These are phyloP conservation scores for Pachypsylla venusta DNA, from an alignment of 1,140 invertebrate genomes.

Conservation along the genomic window DNA sequence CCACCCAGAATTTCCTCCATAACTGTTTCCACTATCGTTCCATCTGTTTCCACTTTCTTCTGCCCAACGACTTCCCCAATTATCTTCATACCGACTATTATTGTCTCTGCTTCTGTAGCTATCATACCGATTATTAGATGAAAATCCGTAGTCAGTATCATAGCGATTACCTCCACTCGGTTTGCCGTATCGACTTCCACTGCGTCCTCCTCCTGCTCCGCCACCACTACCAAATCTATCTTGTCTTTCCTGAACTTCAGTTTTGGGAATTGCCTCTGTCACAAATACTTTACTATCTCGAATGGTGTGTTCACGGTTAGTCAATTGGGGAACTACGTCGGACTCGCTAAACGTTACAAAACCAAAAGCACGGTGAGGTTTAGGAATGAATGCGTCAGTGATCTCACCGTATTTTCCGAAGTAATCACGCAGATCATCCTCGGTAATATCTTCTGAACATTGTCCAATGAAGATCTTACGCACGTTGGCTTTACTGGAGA, in stretches of 20 bases:
- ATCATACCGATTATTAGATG: constrained; percentile 12
- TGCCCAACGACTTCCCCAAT: constrained; percentile 11
- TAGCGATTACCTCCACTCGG: constrained; percentile 4
- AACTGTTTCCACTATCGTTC: background rate
- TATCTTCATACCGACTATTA: constrained; percentile 7
- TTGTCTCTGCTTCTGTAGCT: constrained; percentile 9
- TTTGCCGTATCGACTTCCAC: background rate
- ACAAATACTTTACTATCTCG: constrained; percentile 46
- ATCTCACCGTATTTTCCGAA: constrained; percentile 46
- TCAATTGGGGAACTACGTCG: constrained; percentile 41
- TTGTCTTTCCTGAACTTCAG: constrained; percentile 12
- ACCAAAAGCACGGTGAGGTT: constrained; percentile 43
- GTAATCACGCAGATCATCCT: constrained; percentile 41
- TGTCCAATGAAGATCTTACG: constrained; percentile 48
- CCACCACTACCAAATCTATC: constrained; percentile 18
- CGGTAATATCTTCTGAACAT: constrained; percentile 38
- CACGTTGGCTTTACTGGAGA: background rate
- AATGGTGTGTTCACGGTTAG: constrained; percentile 50
- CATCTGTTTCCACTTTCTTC: background rate
- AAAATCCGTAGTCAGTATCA: constrained; percentile 11
- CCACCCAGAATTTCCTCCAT: background rate
- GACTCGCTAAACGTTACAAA: constrained; percentile 47
- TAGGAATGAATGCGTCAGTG: constrained; percentile 45
- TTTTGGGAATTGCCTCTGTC: constrained; percentile 43
- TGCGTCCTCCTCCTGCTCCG: background rate